Evolutionary conservation across 2,797 vertebrate genomes (phyloP).

Genomic region (Poecilia wingei): DNA sequence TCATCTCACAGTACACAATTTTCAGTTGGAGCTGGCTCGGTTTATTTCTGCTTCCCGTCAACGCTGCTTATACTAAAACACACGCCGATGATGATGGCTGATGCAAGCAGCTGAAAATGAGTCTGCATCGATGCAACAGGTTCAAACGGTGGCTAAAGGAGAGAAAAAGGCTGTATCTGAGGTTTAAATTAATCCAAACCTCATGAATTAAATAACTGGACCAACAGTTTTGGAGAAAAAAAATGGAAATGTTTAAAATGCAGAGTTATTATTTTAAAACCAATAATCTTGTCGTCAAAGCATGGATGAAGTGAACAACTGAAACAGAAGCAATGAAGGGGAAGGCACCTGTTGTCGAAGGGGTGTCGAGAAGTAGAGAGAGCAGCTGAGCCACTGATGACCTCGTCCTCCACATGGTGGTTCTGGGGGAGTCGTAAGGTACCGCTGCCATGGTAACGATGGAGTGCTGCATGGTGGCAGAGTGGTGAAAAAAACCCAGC

Average conservation of each 20-base stretch:
- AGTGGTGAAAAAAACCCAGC: background rate
- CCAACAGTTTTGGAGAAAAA: conserved; percentile 17
- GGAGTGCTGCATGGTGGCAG: conserved; percentile 59
- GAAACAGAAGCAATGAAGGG: background rate
- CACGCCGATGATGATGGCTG: conserved; percentile 35
- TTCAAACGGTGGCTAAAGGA: conserved; percentile 36
- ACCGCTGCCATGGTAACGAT: conserved; percentile 70
- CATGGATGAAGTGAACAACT: background rate
- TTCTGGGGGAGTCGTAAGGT: conserved; percentile 76
- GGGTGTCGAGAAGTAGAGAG: conserved; percentile 67
- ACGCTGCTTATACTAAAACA: conserved; percentile 1
- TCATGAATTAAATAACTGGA: conserved; percentile 16
- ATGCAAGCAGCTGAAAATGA: conserved; percentile 64
- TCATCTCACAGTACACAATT: background rate
- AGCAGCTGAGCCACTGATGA: conserved; percentile 72
- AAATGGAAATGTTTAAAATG: background rate
- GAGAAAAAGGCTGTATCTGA: background rate
- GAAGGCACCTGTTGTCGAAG: conserved; percentile 71
- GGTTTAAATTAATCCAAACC: conserved; percentile 18
- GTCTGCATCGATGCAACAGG: background rate
- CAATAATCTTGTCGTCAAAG: conserved; percentile 5
- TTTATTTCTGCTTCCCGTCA: conserved; percentile 20
- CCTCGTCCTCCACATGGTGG: conserved; percentile 82
- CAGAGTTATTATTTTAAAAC: background rate
- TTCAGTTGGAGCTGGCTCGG: background rate